phyloP scores from a whole-genome alignment of 2,888 invertebrate species.

The Clusia tigrina region DNA sequence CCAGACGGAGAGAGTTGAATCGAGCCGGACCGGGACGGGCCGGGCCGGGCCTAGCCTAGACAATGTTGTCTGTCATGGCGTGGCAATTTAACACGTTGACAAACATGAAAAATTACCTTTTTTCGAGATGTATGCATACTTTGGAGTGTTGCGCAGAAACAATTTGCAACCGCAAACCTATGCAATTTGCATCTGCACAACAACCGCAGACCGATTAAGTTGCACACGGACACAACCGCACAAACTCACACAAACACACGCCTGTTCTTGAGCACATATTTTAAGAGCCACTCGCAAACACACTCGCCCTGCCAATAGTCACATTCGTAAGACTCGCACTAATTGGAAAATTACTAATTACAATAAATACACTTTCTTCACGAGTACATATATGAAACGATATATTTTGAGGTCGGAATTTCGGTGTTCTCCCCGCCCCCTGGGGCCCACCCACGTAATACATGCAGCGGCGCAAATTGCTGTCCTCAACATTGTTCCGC shows the following conservation, averaged over 20 bases:
- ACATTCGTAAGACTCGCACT: constrained; percentile 34
- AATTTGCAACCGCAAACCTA: neutral
- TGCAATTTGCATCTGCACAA: neutral
- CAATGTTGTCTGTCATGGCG: neutral
- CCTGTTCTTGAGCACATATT: too few species aligned
- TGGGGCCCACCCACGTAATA: neutral
- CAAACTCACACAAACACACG: neutral
- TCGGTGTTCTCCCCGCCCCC: neutral
- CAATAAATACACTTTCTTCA: constrained; percentile 7
- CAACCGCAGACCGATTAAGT: too few species aligned
- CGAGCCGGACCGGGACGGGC: neutral
- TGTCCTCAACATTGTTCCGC: neutral
- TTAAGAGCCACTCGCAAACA: too few species aligned
- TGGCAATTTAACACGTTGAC: neutral
- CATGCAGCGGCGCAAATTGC: neutral
- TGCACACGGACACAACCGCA: constrained; percentile 15
- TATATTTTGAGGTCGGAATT: too few species aligned
- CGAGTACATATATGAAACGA: neutral
- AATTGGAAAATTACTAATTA: constrained; percentile 55
- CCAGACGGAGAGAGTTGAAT: too few species aligned
- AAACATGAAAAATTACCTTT: neutral
- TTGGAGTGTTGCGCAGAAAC: neutral
- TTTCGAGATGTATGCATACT: too few species aligned
- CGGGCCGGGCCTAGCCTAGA: neutral
- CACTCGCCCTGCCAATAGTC: too few species aligned